Evolutionary conservation across 2,113 vertebrate genomes (phyloP), one percentile per base, ranked within the genome.

Genomic region (Pterophyllum scalare): DNA sequence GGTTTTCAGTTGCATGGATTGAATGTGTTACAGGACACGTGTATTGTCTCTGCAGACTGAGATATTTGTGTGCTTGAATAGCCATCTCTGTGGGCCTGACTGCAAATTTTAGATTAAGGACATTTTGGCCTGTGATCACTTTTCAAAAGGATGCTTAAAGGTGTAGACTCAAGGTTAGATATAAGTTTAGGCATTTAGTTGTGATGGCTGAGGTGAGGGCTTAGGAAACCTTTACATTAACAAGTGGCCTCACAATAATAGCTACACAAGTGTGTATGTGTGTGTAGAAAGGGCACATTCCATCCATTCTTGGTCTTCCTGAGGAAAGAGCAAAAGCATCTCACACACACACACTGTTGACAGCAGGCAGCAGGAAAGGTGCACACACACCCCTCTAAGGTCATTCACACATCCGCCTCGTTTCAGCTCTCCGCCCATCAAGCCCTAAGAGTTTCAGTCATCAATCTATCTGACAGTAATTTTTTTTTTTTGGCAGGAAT

Each of bases 291-390:
- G 87, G 79, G 75, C 75, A 87, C 87, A 91, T 94, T 93, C 92
- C 92, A 79, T 75, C 72, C 90, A 93, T 94, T 91, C 86, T 86
- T 87, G 80, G 35, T 89, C 92, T 94, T 94, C 93, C 92, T 93
- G 91, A 91, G 88, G 87, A 92, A 91, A 91, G 88, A 88, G 88
- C 61, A 77, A 88, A 85, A 90, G 81, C 82, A 79, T 88, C 58
- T 57, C 78, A 77, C 56, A 52, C 22, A 60, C 65, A 59, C 79
- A 72, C 28, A 75, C 86, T 86, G 83, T 70, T 87, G 83, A 81
- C 82, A 81, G 67, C 72, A 76, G 77, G 49, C 77, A 9, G 38
- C 79, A 67, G 75, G 62, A 89, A 81, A 90, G 75, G 79, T 75
- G 85, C 59, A 57, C 61, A 64, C 57, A 59, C 79, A 80, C 67